Base-by-base conservation (phyloP, 2,888 invertebrate genomes). In the Tetheella fluctuosa region DNA sequence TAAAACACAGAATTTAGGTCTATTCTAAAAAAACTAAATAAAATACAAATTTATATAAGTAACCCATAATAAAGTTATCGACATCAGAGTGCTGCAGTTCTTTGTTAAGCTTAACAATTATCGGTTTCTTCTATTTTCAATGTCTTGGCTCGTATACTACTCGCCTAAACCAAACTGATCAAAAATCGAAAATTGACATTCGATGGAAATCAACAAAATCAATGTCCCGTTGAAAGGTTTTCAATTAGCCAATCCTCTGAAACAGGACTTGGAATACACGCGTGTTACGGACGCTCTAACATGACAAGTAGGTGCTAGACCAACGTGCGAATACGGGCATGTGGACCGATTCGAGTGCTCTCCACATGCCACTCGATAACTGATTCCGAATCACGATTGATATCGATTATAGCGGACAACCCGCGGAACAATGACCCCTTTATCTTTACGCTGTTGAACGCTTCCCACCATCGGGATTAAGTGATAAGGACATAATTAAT, bases 341-440 rank as follows among this genome's bases (percentile, higher is more conserved):
- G 80, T 78, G 81, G 79, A 69, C 73, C 69, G 71, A 71, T 74
- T 81, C 72, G 76, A 87, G 86, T 71, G 81, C 76, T 64, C 84
- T 84, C 74, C 71, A 68, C 59, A 67, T 65, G 67, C 78, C 80
- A 83, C 85, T 86, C 81, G 78, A 87, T 83, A 83, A 79, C 80
- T 81, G 87, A 87, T 81, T 85, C 83, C 78, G 76, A 86, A 79
- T 80, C 84, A 76, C 74, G 81, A 80, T 82, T 84, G 81, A 78
- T 85, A 84, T 86, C 82, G 85, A 87, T 83, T 83, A 80, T 76
- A 69, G 65, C 67, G 64, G 65, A 70, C 73, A 73, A 74, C 74
- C 77, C 75, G 73, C 70, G 67, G 80, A 81, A 84, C 84, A 83
- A 84, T 80, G 74, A 75, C 68, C 75, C 70, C 76, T 80, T 80